Conservation (phyloP, 2,888 invertebrate genomes). For the Tenthredo scrophulariae region DNA sequence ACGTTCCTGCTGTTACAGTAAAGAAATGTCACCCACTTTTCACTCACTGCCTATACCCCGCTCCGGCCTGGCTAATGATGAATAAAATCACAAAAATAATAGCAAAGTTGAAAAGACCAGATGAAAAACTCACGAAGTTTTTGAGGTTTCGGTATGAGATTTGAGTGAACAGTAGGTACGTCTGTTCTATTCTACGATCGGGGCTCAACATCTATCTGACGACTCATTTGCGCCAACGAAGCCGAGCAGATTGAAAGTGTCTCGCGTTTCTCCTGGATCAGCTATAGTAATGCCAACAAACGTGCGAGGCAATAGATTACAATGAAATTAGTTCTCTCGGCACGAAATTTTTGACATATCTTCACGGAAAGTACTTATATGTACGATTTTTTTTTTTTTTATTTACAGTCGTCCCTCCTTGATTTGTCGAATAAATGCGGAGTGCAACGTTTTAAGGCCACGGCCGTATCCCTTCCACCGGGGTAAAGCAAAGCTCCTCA, state of each 20-base stretch:
- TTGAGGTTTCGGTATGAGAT: neutral
- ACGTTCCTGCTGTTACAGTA: neutral
- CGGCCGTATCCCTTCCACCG: too few species aligned
- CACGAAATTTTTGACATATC: neutral
- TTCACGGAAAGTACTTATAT: too few species aligned
- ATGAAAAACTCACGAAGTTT: neutral
- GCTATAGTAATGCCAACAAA: neutral
- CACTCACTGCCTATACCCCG: constrained; percentile 19
- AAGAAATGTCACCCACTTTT: constrained; percentile 22
- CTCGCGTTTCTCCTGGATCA: neutral
- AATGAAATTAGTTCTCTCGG: neutral
- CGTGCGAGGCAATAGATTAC: neutral
- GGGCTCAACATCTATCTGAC: neutral
- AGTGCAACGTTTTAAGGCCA: too few species aligned
- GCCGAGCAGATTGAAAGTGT: neutral
- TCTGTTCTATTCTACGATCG: neutral
- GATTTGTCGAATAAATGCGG: neutral
- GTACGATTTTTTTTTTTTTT: too few species aligned
- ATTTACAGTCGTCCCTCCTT: neutral
- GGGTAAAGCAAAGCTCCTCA: too few species aligned
- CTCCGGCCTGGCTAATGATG: neutral
- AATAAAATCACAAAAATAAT: neutral
- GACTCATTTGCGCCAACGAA: neutral
- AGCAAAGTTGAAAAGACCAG: too few species aligned
- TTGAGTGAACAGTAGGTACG: neutral